Evolutionary conservation across 2,113 vertebrate species (phyloP).

Genomic region (Chunga burmeisteri): DNA sequence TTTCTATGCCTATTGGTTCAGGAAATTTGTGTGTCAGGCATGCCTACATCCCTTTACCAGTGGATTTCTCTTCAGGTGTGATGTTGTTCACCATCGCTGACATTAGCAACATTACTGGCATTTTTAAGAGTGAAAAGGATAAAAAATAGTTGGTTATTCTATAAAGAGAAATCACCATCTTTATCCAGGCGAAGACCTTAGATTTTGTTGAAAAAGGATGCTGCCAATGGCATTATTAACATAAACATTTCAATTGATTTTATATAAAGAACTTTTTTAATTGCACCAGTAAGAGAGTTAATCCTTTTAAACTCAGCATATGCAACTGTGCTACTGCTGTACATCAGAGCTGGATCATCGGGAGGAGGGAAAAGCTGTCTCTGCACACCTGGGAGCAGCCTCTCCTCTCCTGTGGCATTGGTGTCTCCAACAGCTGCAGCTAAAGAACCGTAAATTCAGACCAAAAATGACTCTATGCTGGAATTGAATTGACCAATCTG

Average conservation of each 20-base stretch:
- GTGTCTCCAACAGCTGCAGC: not conserved
- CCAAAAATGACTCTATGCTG: not conserved
- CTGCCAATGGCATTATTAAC: not conserved
- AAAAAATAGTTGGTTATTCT: not conserved
- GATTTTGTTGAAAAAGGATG: not conserved
- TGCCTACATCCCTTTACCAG: not conserved
- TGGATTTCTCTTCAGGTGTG: not conserved
- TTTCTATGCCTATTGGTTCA: not conserved
- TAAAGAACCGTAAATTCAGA: not conserved
- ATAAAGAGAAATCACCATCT: not conserved
- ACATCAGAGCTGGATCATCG: not conserved
- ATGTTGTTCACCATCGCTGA: not conserved
- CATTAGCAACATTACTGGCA: not conserved
- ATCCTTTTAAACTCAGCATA: not conserved
- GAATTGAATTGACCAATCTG: not conserved
- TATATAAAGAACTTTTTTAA: not conserved
- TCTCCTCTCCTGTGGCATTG: not conserved
- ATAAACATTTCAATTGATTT: not conserved
- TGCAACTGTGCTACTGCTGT: not conserved
- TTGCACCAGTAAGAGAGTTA: not conserved
- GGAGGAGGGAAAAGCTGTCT: not conserved
- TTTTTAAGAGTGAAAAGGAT: not conserved
- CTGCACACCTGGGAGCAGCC: not conserved
- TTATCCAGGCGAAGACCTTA: not conserved
- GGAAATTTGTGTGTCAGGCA: not conserved